Percentiles rank a stretch among this genome's conserved stretches.
Evolutionary conservation across 1,140 invertebrate genomes (phyloP).

Genomic region (Leptopilina clavipes): DNA sequence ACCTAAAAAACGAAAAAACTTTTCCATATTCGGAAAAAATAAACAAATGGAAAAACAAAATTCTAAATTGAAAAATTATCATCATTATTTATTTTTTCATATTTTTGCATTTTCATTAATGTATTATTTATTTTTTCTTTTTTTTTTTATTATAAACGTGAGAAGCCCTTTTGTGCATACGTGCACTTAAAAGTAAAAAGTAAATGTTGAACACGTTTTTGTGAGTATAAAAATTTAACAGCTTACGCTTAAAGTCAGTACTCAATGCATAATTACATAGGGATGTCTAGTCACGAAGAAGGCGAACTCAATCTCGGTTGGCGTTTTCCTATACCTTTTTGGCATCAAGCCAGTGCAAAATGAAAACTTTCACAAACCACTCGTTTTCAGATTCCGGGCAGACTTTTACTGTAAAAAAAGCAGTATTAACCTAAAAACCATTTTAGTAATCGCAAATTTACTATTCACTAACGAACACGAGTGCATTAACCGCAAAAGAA

Average conservation of each 20-base stretch:
- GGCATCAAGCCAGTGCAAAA: constrained; percentile 19
- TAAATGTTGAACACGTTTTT: too few relatives aligned
- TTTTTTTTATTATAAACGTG: too few relatives aligned
- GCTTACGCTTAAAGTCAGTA: constrained; percentile 2
- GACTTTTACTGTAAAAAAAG: not conserved
- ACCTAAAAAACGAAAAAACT: too few relatives aligned
- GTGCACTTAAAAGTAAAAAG: too few relatives aligned
- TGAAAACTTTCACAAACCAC: constrained; percentile 29
- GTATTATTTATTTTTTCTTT: too few relatives aligned
- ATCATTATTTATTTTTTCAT: too few relatives aligned
- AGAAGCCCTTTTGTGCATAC: too few relatives aligned
- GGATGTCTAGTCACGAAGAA: constrained; percentile 17
- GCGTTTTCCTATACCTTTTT: constrained; percentile 2
- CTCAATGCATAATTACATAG: constrained; percentile 16
- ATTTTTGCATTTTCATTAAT: too few relatives aligned
- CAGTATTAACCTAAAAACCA: constrained; percentile 26
- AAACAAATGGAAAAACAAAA: too few relatives aligned
- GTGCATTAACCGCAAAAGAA: not conserved
- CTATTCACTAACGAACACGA: constrained; percentile 23
- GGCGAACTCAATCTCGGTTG: constrained; percentile 8
- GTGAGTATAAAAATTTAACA: not conserved
- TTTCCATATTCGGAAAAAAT: too few relatives aligned
- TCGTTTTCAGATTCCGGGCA: constrained; percentile 18
- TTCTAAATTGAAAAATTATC: too few relatives aligned
- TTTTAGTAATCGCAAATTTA: constrained; percentile 20